phyloP scores from a whole-genome alignment of 2,113 vertebrate species.

The Anoplopoma fimbria region DNA sequence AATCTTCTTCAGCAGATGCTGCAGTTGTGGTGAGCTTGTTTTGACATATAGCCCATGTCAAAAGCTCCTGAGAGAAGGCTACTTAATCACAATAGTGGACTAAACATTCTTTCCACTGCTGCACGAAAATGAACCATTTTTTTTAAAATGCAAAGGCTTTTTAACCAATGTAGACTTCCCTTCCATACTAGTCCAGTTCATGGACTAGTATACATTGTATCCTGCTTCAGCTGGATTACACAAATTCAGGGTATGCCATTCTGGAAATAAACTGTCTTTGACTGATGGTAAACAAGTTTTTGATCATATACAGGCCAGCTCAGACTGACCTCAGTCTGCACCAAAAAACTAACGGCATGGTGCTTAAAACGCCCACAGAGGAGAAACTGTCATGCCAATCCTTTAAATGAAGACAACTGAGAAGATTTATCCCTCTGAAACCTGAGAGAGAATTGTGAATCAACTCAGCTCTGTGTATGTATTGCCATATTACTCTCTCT shows the following conservation, averaged over 20 bases:
- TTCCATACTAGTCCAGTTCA: neutral
- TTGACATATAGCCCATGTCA: neutral
- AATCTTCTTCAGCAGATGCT: neutral
- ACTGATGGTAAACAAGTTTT: constrained; percentile 54
- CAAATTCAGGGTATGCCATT: constrained; percentile 14
- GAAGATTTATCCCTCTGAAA: constrained; percentile 54
- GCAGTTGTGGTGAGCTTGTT: neutral
- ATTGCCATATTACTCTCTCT: constrained; percentile 50
- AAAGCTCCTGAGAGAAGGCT: neutral
- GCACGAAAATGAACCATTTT: neutral
- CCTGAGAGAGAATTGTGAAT: constrained; percentile 63
- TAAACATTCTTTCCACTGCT: neutral
- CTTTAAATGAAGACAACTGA: constrained; percentile 46
- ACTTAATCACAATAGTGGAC: neutral
- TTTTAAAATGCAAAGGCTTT: neutral
- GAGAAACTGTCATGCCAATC: constrained; percentile 51
- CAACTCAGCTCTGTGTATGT: constrained; percentile 41
- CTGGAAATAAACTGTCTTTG: constrained; percentile 60
- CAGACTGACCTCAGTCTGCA: constrained; percentile 56
- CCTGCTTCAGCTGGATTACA: constrained; percentile 18
- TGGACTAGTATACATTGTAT: neutral
- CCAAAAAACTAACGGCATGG: constrained; percentile 41
- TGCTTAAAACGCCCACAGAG: constrained; percentile 41
- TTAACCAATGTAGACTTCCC: neutral
- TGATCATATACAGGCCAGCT: constrained; percentile 47